Base-by-base conservation (phyloP, 2,797 vertebrate species). In the Podarcis lilfordi region DNA sequence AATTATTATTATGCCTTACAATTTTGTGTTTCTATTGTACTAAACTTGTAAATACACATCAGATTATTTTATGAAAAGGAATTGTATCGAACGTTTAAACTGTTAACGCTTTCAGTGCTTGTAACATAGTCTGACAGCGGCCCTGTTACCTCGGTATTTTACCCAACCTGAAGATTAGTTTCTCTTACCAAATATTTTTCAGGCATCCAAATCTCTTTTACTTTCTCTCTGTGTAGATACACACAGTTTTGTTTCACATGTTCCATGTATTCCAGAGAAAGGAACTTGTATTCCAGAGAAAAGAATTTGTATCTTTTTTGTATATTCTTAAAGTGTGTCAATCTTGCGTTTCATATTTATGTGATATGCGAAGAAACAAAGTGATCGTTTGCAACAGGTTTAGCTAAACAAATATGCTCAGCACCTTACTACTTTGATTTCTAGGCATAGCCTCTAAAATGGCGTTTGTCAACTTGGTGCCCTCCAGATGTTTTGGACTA, bases 1-100 rank as follows among this genome's bases (percentile, higher is more conserved):
- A 94, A 93, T 95, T 94, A 93, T 96, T 96, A 97, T 96, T 96
- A 97, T 97, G 97, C 96, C 97, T 98, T 98, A 97, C 96, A 96
- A 94, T 96, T 96, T 96, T 96, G 90, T 5, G 85, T 97, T 96
- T 95, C 90, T 96, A 92, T 96, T 96, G 96, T 97, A 94, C 93
- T 94, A 95, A 96, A 96, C 91, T 43, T 96, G 95, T 95, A 95
- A 96, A 97, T 95, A 96, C 90, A 95, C 92, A 95, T 95, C 95
- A 96, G 90, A 96, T 96, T 96, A 95, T 96, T 94, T 97, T 96
- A 96, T 94, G 95, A 92, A 88, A 94, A 95, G 85, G 89, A 95
- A 91, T 91, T 93, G 95, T 95, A 96, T 91, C 78, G 91, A 91
- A 91, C 92, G n/a, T 95, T 95, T 94, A 91, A 91, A 92, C 92